phyloP scores from a whole-genome alignment of 2,113 vertebrate species.

The Microcebus murinus region DNA sequence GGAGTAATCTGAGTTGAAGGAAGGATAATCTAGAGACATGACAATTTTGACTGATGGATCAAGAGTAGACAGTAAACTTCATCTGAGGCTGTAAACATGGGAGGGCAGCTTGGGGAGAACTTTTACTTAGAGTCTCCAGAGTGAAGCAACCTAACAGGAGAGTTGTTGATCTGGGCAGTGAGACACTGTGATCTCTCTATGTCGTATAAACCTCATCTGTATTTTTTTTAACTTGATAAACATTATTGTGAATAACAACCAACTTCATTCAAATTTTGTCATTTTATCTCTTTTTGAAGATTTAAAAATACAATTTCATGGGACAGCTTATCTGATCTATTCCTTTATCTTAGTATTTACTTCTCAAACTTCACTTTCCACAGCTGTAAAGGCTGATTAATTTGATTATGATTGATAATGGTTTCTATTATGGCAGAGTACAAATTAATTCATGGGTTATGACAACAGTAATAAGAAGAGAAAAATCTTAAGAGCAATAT shows the following conservation, averaged over 20 bases:
- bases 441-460: background rate
- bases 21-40: background rate
- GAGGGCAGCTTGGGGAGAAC: background rate
- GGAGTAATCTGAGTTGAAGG: background rate
- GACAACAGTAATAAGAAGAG: background rate
- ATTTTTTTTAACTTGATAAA: background rate
- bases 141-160: background rate
- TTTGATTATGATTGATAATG: background rate
- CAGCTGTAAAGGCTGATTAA: background rate
- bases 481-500: background rate
- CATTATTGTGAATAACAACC: background rate
- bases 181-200: background rate
- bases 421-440: background rate
- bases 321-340: background rate
- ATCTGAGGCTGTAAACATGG: background rate
- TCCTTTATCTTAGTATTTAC: background rate
- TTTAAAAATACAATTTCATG: constrained; percentile 16
- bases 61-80: background rate
- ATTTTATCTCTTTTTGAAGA: background rate
- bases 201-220: background rate
- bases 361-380: constrained; percentile 33
- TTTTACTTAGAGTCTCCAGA: background rate
- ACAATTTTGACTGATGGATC: background rate
- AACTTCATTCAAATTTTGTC: background rate
- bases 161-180: background rate